Evolutionary conservation across 2,797 vertebrate species (phyloP).

Genomic region (Alca torda): DNA sequence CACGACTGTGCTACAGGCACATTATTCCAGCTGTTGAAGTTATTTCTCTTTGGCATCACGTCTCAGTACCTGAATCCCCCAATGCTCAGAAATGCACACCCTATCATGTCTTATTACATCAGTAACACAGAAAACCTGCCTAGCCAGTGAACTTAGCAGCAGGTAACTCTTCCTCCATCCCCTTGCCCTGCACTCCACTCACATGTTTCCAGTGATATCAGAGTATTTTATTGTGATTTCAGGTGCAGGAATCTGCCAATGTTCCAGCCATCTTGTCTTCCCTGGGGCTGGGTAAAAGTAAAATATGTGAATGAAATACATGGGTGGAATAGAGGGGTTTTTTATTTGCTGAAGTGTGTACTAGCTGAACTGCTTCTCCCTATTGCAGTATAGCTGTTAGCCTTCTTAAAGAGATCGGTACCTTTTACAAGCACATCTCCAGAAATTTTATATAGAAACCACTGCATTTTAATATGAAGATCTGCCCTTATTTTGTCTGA

Average conservation of each 20-base stretch:
- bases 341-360: constrained; percentile 10
- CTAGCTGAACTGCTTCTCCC: constrained; percentile 2
- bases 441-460: not conserved
- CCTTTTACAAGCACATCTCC: not conserved
- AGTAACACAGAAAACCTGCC: constrained; percentile 20
- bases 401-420: constrained; percentile 20
- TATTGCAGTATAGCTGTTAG: not conserved
- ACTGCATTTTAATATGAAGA: not conserved
- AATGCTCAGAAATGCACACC: constrained; percentile 7
- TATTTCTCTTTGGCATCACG: not conserved
- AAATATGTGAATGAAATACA: constrained; percentile 61
- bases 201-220: constrained; percentile 21
- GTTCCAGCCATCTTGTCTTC: constrained; percentile 61
- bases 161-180: not conserved
- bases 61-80: not conserved
- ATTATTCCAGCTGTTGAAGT: not conserved
- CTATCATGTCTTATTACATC: not conserved
- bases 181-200: constrained; percentile 2
- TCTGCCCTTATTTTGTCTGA: not conserved
- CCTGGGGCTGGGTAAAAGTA: constrained; percentile 25
- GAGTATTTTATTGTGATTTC: constrained; percentile 59
- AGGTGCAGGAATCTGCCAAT: constrained; percentile 35
- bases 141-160: not conserved
- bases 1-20: not conserved
- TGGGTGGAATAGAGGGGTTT: not conserved